Evolutionary conservation across 2,888 invertebrate species (phyloP).

Genomic region (Morinoia aosen): DNA sequence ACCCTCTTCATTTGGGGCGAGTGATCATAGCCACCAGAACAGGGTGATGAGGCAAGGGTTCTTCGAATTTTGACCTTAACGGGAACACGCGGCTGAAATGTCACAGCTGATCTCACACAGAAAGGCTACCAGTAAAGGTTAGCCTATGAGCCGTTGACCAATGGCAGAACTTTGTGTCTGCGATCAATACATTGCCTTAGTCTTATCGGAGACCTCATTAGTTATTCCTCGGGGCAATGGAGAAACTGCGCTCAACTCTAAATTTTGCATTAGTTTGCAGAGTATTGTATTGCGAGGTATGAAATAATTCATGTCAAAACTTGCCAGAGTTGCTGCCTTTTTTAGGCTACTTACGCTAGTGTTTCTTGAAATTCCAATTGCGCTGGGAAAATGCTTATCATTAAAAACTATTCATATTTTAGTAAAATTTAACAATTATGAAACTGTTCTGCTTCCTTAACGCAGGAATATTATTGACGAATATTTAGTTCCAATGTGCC

Average conservation of each 20-base stretch:
- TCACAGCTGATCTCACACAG: conserved; percentile 26
- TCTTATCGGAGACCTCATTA: neutral
- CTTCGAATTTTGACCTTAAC: neutral
- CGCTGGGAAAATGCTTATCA: neutral
- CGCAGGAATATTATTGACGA: too few species aligned
- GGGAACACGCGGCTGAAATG: neutral
- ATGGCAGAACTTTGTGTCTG: neutral
- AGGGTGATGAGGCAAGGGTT: neutral
- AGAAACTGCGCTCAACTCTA: neutral
- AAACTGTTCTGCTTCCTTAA: too few species aligned
- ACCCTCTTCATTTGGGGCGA: too few species aligned
- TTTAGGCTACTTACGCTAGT: neutral
- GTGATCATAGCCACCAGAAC: neutral
- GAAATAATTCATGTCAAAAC: neutral
- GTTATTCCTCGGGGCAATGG: neutral
- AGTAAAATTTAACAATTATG: too few species aligned
- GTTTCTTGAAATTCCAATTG: neutral
- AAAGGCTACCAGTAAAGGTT: neutral
- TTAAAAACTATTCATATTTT: too few species aligned
- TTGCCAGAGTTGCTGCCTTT: neutral
- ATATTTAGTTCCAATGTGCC: too few species aligned
- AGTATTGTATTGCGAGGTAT: neutral
- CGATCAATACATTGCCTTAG: conserved; percentile 12
- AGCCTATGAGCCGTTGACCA: neutral
- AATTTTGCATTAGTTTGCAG: neutral